Base-by-base conservation (phyloP, 2,888 invertebrate species). In the Leucoma salicis region DNA sequence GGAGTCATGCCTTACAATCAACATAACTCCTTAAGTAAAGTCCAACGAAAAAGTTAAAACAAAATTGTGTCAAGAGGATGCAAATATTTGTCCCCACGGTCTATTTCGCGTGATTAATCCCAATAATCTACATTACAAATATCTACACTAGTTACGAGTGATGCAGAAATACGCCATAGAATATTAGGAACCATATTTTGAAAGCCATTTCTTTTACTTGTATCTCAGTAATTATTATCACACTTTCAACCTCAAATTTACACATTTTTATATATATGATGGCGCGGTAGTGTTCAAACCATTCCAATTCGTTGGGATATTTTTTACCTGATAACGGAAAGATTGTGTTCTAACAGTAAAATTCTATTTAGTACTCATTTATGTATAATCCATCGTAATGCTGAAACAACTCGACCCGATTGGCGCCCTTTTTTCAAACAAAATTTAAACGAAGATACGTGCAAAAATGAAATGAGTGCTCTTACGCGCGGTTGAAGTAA, bases 71-170 rank as follows among this genome's bases (percentile, higher is more conserved):
- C 27, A 11, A 34, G 48, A 32, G 51, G 45, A 43, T 14, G 31
- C 41, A 54, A 47, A 47, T 54, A 47, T 41, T 39, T 40, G 11
- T 25, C 40, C 39, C 29, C 28, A 12, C 36, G 8, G 13, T 12
- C 11, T n/a, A 14, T 13, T 5, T n/a, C 29, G 29, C 13, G 28
- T 31, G 46, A 38, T 14, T 12, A 45, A 35, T 33, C 39, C 38
- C 15, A 27, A 39, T 37, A 21, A 55, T 55, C 51, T 43, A 48
- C 59, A 52, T 59, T 54, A 52, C 49, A 56, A 57, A 51, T 49
- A 50, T n/a, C n/a, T n/a, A n/a, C 52, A 61, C 53, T 53, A 41
- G 50, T 43, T 31, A 42, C 31, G 35, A 13, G 36, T 29, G 24
- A n/a, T n/a, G n/a, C n/a, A 24, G n/a, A 15, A 15, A 25, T 36